Conservation (phyloP, 2,888 invertebrate species). For the Drosophila stalkeri region DNA sequence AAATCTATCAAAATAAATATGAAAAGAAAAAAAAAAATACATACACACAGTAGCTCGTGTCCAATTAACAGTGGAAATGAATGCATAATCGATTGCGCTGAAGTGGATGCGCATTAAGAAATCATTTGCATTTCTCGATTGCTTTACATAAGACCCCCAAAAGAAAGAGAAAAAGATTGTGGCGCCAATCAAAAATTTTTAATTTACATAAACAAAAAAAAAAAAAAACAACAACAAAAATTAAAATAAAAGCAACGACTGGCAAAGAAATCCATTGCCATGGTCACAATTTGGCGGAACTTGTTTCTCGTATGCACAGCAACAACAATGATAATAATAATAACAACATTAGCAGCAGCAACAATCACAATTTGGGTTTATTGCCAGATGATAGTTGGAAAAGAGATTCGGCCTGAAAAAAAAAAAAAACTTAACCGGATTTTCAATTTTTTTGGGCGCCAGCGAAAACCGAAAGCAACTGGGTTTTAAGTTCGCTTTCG, state of each 20-base stretch:
- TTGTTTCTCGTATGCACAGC: slow-evolving; percentile 57
- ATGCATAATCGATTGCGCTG: slow-evolving; percentile 66
- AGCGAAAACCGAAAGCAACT: slow-evolving; percentile 11
- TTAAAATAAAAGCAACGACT: slow-evolving; percentile 37
- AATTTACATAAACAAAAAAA: slow-evolving; percentile 66
- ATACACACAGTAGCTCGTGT: slow-evolving; percentile 51
- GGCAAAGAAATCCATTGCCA: slow-evolving; percentile 77
- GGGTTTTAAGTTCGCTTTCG: not conserved
- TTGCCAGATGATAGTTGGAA: slow-evolving; percentile 50
- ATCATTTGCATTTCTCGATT: slow-evolving; percentile 62
- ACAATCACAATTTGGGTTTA: slow-evolving; percentile 53
- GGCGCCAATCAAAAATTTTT: slow-evolving; percentile 33
- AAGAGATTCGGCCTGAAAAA: slow-evolving; percentile 44
- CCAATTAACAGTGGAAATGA: slow-evolving; percentile 58
- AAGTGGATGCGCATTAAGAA: slow-evolving; percentile 58
- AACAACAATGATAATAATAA: slow-evolving; percentile 18
- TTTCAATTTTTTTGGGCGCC: slow-evolving; percentile 21
- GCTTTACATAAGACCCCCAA: slow-evolving; percentile 62
- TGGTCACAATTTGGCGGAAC: slow-evolving; percentile 79
- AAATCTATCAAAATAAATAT: slow-evolving; percentile 11
- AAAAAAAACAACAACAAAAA: slow-evolving; percentile 20
- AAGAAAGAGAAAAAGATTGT: slow-evolving; percentile 29
- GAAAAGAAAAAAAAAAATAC: not conserved
- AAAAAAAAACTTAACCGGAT: slow-evolving; percentile 44
- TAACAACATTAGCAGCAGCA: slow-evolving; percentile 5